Percentiles rank a stretch among this genome's conserved stretches.
phyloP scores from a whole-genome alignment of 2,888 invertebrate genomes.

The Cryptophagus acutangulus region DNA sequence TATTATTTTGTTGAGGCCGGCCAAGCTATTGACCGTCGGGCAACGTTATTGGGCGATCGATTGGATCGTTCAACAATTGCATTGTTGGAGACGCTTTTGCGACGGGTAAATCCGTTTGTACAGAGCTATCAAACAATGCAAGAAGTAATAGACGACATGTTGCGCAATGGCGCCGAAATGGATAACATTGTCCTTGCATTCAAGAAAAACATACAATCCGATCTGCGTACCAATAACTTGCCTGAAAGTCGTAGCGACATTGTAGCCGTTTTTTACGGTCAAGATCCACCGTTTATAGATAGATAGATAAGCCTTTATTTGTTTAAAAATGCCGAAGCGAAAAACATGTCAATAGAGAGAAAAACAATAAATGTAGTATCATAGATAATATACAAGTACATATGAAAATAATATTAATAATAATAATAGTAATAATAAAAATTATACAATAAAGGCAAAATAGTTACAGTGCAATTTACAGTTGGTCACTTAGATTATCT shows the following conservation, averaged over 20 bases:
- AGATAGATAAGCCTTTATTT: too few relatives aligned
- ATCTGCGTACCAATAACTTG: conserved; percentile 9
- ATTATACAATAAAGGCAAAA: too few relatives aligned
- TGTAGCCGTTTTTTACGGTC: conserved; percentile 16
- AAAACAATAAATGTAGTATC: too few relatives aligned
- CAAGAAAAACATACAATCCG: not conserved
- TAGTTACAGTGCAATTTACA: too few relatives aligned
- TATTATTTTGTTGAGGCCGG: conserved; percentile 21
- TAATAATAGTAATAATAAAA: too few relatives aligned
- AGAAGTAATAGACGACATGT: conserved; percentile 8
- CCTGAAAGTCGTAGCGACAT: conserved; percentile 16
- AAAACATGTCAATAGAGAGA: too few relatives aligned
- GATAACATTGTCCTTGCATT: conserved; percentile 5
- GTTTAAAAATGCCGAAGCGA: too few relatives aligned
- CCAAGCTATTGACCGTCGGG: conserved; percentile 8
- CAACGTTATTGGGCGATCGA: conserved; percentile 2
- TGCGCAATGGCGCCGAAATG: not conserved
- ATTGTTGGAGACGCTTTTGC: conserved; percentile 5
- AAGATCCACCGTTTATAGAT: conserved; percentile 16
- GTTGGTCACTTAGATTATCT: too few relatives aligned
- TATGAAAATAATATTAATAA: too few relatives aligned
- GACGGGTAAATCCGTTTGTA: conserved; percentile 6
- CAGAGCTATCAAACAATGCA: conserved; percentile 11
- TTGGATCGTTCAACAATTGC: conserved; percentile 4
- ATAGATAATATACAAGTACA: too few relatives aligned